Percentiles rank a stretch among this genome's conserved stretches.
phyloP scores from a whole-genome alignment of 2,888 invertebrate species.

The Nysson spinosus region DNA sequence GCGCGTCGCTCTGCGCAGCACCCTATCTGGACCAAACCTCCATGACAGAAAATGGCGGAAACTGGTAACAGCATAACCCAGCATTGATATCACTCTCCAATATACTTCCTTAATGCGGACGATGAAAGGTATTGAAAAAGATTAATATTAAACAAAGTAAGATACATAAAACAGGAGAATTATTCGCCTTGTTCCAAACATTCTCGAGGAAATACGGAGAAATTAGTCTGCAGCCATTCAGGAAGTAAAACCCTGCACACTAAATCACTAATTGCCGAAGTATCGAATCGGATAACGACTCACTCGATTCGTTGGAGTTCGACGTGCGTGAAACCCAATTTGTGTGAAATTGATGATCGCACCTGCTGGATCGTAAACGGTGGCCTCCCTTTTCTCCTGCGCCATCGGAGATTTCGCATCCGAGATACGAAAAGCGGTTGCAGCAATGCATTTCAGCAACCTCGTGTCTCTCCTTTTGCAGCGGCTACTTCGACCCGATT shows the following conservation, averaged over 20 bases:
- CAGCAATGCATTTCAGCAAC: constrained; percentile 16
- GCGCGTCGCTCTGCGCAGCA: constrained; percentile 47
- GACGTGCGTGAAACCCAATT: constrained; percentile 3
- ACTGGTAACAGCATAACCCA: too few relatives aligned
- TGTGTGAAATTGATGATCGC: constrained; percentile 21
- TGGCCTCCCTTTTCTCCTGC: not conserved
- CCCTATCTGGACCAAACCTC: constrained; percentile 56
- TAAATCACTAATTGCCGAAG: not conserved
- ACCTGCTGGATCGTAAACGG: not conserved
- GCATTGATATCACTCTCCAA: too few relatives aligned
- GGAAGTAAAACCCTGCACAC: too few relatives aligned
- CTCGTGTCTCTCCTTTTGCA: constrained; percentile 23
- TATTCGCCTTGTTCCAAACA: too few relatives aligned
- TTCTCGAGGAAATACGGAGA: not conserved
- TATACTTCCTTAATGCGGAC: too few relatives aligned
- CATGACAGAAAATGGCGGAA: constrained; percentile 52
- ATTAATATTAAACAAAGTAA: too few relatives aligned
- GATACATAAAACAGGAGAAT: too few relatives aligned
- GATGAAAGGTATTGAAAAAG: too few relatives aligned
- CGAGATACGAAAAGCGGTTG: constrained; percentile 21
- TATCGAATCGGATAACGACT: not conserved
- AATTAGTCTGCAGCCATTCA: not conserved
- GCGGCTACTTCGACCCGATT: constrained; percentile 27
- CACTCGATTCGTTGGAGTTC: not conserved
- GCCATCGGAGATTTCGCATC: constrained; percentile 12